phyloP scores from a whole-genome alignment of 2,113 vertebrate genomes.

The Daphoenositta chrysoptera region DNA sequence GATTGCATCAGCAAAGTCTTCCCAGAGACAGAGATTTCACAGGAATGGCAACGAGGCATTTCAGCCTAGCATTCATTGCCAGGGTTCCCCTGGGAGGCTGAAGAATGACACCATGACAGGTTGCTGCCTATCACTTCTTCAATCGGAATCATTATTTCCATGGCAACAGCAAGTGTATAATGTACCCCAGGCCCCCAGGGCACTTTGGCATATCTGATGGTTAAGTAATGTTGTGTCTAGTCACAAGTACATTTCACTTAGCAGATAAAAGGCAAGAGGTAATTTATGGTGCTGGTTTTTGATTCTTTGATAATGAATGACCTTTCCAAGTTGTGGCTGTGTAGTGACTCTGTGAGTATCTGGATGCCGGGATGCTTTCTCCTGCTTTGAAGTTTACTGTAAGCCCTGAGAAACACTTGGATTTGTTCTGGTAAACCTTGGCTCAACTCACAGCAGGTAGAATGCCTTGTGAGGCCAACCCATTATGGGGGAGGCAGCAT shows the following conservation, averaged over 20 bases:
- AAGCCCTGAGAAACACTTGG: neutral
- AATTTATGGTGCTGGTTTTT: neutral
- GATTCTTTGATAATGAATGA: neutral
- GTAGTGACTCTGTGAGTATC: neutral
- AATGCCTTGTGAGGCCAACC: neutral
- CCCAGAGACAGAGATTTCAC: neutral
- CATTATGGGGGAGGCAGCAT: neutral
- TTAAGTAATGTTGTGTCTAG: neutral
- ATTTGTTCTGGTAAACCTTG: neutral
- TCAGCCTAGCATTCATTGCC: neutral
- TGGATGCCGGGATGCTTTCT: neutral
- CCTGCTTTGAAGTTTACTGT: neutral
- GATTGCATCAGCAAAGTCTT: neutral
- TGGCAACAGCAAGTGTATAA: neutral
- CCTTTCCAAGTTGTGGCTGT: neutral
- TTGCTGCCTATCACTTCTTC: conserved; percentile 19
- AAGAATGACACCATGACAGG: neutral
- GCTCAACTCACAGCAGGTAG: rapidly evolving
- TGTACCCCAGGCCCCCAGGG: neutral
- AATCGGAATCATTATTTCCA: conserved; percentile 23
- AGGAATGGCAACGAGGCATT: neutral
- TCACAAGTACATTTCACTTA: conserved; percentile 3
- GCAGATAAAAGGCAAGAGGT: neutral
- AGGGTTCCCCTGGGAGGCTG: neutral
- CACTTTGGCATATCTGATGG: neutral